phyloP scores from a whole-genome alignment of 2,888 invertebrate genomes.

The Eristalis pertinax region DNA sequence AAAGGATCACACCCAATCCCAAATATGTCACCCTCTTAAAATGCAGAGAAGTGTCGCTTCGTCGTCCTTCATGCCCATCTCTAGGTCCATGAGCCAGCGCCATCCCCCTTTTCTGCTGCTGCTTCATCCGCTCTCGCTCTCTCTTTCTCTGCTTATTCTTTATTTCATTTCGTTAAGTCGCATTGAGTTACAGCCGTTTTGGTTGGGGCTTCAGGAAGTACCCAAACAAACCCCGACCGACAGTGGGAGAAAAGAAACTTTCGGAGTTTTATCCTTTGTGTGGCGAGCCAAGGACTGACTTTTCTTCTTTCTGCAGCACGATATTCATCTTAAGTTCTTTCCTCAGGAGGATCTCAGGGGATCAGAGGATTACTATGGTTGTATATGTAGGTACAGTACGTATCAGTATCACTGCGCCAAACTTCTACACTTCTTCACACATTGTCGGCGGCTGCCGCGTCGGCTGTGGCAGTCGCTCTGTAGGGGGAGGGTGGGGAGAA shows the following conservation, averaged over 20 bases:
- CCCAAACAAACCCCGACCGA: not conserved
- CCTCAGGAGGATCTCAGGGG: slow-evolving; percentile 53
- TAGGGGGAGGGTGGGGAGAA: not conserved
- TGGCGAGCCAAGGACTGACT: slow-evolving; percentile 36
- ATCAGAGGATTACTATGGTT: slow-evolving; percentile 51
- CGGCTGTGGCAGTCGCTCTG: too few species aligned
- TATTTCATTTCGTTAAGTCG: slow-evolving; percentile 40
- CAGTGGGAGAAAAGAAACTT: slow-evolving; percentile 32
- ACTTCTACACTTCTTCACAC: slow-evolving; percentile 34
- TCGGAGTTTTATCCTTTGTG: slow-evolving; percentile 16
- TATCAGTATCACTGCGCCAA: slow-evolving; percentile 36
- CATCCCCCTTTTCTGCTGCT: not conserved
- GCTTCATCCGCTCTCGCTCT: not conserved
- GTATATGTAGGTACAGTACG: not conserved
- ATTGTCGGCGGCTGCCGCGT: not conserved
- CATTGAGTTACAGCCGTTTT: slow-evolving; percentile 47
- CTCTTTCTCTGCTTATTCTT: not conserved
- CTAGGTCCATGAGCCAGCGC: not conserved
- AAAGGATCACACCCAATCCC: slow-evolving; percentile 8
- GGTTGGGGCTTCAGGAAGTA: slow-evolving; percentile 25
- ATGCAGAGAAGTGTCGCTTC: slow-evolving; percentile 20
- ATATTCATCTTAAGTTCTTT: slow-evolving; percentile 57
- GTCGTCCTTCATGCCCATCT: slow-evolving; percentile 5
- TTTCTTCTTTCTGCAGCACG: slow-evolving; percentile 40
- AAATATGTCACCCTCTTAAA: slow-evolving; percentile 44